Percentiles rank a stretch among this genome's conserved stretches.
Evolutionary conservation across 1,140 invertebrate genomes (phyloP).

Genomic region (Drosophila nigromelanica): DNA sequence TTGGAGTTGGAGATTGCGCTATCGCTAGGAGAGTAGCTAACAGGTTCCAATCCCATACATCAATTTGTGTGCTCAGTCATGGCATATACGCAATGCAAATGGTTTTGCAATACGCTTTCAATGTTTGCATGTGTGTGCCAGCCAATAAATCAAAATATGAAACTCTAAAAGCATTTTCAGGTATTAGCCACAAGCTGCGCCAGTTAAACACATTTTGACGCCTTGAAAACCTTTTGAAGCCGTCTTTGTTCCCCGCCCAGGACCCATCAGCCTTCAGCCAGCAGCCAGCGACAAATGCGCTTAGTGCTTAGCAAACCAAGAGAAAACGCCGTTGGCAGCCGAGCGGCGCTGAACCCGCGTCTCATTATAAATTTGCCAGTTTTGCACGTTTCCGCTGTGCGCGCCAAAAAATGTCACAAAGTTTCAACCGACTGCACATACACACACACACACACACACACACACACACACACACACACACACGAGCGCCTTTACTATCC

Average conservation of each 20-base stretch:
- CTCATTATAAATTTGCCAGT: slow-evolving; percentile 82
- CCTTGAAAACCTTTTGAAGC: slow-evolving; percentile 51
- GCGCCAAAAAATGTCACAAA: slow-evolving; percentile 81
- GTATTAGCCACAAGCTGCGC: slow-evolving; percentile 62
- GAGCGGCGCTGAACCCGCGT: slow-evolving; percentile 64
- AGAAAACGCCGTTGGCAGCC: slow-evolving; percentile 70
- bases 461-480: slow-evolving; percentile 1
- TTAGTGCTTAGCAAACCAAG: slow-evolving; percentile 75
- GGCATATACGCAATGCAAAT: slow-evolving; percentile 70
- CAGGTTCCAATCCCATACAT: slow-evolving; percentile 59
- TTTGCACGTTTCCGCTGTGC: slow-evolving; percentile 79
- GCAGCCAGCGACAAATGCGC: slow-evolving; percentile 66
- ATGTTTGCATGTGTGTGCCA: slow-evolving; percentile 21
- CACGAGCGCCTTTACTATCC: neutral
- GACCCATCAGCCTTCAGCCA: neutral
- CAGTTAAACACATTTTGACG: slow-evolving; percentile 60
- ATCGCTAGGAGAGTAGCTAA: slow-evolving; percentile 5
- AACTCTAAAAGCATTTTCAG: slow-evolving; percentile 78
- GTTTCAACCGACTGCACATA: slow-evolving; percentile 52
- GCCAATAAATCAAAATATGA: slow-evolving; percentile 76
- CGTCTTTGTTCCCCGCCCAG: slow-evolving; percentile 14
- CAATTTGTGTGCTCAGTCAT: slow-evolving; percentile 54
- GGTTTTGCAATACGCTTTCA: slow-evolving; percentile 49
- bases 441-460: slow-evolving; percentile 5
- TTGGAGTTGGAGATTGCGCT: slow-evolving; percentile 1